phyloP scores from a whole-genome alignment of 2,888 invertebrate species.

The Cephus sareptanus region DNA sequence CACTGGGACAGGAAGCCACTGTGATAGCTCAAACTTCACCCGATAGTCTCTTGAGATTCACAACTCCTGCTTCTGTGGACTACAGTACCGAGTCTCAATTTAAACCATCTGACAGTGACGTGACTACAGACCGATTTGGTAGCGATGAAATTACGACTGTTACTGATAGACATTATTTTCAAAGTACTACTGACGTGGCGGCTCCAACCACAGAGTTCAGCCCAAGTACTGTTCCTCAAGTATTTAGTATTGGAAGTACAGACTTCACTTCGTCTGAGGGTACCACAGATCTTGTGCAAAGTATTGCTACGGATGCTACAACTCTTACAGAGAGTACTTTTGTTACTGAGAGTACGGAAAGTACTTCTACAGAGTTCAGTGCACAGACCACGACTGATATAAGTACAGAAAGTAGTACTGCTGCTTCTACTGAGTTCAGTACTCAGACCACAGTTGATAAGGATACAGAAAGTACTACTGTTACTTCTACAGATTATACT shows the following conservation, averaged over 20 bases:
- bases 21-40: neutral
- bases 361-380: neutral
- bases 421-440: slow-evolving; percentile 6
- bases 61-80: neutral
- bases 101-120: neutral
- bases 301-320: neutral
- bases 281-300: neutral
- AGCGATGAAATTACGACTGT: neutral
- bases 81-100: neutral
- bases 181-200: neutral
- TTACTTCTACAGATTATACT: slow-evolving; percentile 11
- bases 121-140: neutral
- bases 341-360: neutral
- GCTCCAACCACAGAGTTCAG: neutral
- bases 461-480: slow-evolving; percentile 11
- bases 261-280: neutral
- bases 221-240: neutral
- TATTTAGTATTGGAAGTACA: neutral
- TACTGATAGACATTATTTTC: neutral
- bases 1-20: neutral
- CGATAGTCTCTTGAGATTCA: neutral
- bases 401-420: neutral
- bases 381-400: neutral
- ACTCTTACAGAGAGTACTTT: neutral
- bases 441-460: slow-evolving; percentile 8